Conservation (phyloP, 2,797 vertebrate genomes). For the Falco columbarius region DNA sequence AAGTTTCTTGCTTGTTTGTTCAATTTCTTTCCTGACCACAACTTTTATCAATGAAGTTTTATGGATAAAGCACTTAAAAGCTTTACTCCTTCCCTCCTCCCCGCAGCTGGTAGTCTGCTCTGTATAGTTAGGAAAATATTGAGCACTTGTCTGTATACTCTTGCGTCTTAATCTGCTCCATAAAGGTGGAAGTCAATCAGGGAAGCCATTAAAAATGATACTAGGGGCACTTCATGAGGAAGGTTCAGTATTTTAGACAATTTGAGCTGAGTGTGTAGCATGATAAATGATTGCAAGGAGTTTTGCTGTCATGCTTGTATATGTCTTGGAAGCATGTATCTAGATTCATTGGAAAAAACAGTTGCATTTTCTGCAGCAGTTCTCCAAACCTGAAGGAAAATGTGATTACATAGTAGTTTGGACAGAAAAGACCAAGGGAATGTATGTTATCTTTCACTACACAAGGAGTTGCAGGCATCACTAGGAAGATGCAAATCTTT, state of each 20-base stretch:
- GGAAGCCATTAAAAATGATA: background rate
- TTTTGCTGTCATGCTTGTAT: background rate
- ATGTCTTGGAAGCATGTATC: background rate
- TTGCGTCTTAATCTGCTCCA: background rate
- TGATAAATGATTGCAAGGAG: background rate
- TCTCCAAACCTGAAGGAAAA: constrained; percentile 40
- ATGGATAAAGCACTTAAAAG: background rate
- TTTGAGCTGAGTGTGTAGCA: background rate
- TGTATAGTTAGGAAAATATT: background rate
- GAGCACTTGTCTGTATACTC: background rate
- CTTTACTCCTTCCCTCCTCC: background rate
- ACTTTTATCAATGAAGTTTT: background rate
- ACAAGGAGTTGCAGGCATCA: background rate
- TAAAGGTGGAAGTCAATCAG: background rate
- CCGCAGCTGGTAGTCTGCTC: background rate
- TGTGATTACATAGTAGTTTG: background rate
- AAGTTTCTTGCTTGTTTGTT: background rate
- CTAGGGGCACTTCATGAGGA: background rate
- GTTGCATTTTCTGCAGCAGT: background rate
- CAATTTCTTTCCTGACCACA: background rate
- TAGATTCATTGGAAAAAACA: background rate
- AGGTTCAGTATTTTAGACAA: background rate
- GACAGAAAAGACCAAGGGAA: background rate
- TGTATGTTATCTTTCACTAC: background rate
- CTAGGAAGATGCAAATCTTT: constrained; percentile 83